A percentile compares a stretch with the other conserved stretches of the same genome.
Conservation (phyloP, 2,113 vertebrate genomes). For the Mus pahari region DNA sequence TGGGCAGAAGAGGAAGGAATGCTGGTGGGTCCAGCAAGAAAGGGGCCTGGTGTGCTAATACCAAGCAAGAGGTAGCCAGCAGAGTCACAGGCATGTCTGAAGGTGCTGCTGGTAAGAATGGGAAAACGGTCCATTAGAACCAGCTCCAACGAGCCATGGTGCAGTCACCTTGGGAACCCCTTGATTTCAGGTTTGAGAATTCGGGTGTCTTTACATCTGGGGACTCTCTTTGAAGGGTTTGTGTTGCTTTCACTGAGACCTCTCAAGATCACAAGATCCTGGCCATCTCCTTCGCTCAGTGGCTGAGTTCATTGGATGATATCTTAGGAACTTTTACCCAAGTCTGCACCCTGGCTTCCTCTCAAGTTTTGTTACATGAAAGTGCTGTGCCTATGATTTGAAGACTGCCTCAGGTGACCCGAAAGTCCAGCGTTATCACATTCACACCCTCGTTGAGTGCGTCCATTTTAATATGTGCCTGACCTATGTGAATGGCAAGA, state of each 20-base stretch:
- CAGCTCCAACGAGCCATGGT: not conserved
- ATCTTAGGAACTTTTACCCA: not conserved
- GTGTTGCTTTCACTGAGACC: not conserved
- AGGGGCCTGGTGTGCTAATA: not conserved
- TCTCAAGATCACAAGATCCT: not conserved
- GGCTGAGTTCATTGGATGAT: not conserved
- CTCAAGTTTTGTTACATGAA: not conserved
- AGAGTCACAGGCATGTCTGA: not conserved
- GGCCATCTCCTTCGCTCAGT: not conserved
- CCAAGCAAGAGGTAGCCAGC: not conserved
- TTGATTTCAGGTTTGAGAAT: not conserved
- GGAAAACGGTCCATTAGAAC: not conserved
- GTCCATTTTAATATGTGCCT: not conserved
- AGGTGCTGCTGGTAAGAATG: not conserved
- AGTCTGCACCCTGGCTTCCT: not conserved
- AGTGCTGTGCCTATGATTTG: not conserved
- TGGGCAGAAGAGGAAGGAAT: not conserved
- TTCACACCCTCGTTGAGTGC: not conserved
- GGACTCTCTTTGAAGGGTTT: not conserved
- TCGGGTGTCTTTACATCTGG: not conserved
- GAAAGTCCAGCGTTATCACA: not conserved
- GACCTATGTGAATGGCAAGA: not conserved
- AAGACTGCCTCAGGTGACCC: not conserved
- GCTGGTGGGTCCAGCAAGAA: not conserved
- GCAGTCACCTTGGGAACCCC: not conserved